Conservation (phyloP, 2,797 vertebrate genomes). For the Ctenopoma kingsleyae region DNA sequence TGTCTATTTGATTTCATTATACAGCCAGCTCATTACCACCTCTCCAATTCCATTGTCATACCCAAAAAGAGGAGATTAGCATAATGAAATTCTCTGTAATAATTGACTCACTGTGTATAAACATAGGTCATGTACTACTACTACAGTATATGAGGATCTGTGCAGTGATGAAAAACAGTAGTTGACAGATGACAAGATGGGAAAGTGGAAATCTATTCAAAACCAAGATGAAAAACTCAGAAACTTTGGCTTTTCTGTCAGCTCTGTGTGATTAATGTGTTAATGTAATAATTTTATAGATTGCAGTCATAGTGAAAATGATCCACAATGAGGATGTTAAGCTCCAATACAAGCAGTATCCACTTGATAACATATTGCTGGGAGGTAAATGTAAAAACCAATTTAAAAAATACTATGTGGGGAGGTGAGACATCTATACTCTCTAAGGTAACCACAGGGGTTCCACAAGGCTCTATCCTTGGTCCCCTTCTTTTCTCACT, state of each 20-base stretch:
- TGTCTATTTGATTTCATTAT: slow-evolving; percentile 25
- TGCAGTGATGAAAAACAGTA: background rate
- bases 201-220: slow-evolving; percentile 9
- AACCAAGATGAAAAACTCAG: background rate
- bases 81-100: slow-evolving; percentile 37
- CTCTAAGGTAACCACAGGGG: too few species aligned
- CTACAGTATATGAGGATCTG: background rate
- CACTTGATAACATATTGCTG: too few species aligned
- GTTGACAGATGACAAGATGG: too few species aligned
- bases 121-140: background rate
- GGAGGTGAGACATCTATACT: too few species aligned
- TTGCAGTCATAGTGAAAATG: slow-evolving; percentile 1
- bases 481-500: too few species aligned
- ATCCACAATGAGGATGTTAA: slow-evolving; percentile 7
- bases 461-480: too few species aligned
- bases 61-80: slow-evolving; percentile 29
- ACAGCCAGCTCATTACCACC: slow-evolving; percentile 24
- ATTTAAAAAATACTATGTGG: too few species aligned
- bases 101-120: slow-evolving; percentile 23
- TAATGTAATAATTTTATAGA: background rate
- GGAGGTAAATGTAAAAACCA: too few species aligned
- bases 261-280: slow-evolving; percentile 1
- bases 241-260: background rate
- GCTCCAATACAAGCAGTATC: background rate
- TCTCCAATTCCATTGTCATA: slow-evolving; percentile 1